These are phyloP conservation scores for Callocephalon fimbriatum DNA, from an alignment of 2,113 vertebrate species.

Conservation along the genomic window DNA sequence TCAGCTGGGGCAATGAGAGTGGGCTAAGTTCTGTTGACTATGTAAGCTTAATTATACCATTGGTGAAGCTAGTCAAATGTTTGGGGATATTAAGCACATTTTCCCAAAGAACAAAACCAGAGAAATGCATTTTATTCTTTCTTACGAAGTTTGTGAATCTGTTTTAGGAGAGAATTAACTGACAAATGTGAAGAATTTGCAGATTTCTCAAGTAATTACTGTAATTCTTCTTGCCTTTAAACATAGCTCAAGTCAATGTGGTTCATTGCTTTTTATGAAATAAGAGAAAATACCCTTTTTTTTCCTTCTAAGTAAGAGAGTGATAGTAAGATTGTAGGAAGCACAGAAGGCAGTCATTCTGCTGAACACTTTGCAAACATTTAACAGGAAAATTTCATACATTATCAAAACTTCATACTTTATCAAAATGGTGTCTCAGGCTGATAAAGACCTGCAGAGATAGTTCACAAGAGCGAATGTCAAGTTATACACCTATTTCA, in stretches of 20 bases:
- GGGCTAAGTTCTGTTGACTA: neutral
- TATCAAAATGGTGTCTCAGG: neutral
- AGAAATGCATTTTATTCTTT: neutral
- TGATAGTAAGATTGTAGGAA: neutral
- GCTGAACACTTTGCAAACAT: neutral
- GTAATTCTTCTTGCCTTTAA: neutral
- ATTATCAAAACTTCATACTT: neutral
- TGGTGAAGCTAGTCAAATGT: neutral
- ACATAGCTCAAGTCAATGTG: neutral
- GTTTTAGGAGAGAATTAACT: neutral
- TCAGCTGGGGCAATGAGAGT: neutral
- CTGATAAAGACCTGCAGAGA: neutral
- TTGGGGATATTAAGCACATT: neutral
- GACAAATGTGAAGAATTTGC: neutral
- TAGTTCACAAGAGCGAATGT: neutral
- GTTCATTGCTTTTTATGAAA: neutral
- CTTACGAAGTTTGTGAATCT: neutral
- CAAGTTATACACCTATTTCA: neutral
- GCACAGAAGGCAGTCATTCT: neutral
- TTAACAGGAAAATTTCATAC: neutral
- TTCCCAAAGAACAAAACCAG: neutral
- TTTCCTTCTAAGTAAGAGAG: neutral
- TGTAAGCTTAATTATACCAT: neutral
- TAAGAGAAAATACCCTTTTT: neutral
- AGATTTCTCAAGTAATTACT: neutral